phyloP scores from a whole-genome alignment of 2,113 vertebrate species.

The Emydocephalus ijimae region DNA sequence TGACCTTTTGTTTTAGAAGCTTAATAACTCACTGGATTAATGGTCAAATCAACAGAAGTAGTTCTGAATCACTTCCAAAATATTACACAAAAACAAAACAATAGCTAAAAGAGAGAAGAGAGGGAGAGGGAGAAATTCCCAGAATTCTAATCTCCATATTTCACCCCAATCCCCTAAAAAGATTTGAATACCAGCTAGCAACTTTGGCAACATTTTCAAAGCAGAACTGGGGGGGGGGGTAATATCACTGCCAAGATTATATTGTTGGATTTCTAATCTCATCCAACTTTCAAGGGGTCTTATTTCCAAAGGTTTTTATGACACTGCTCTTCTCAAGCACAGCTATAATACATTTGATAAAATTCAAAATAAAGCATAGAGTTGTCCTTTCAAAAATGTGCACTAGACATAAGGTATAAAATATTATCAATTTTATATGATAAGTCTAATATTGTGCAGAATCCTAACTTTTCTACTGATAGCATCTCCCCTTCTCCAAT shows the following conservation, averaged over 20 bases:
- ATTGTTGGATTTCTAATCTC: neutral
- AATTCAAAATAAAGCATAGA: neutral
- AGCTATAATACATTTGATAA: neutral
- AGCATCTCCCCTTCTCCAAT: neutral
- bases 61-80: conserved; percentile 66
- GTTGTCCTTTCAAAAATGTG: neutral
- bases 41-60: conserved; percentile 73
- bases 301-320: neutral
- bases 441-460: neutral
- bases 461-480: neutral
- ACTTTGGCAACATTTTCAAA: conserved; percentile 41
- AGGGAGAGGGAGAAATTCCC: neutral
- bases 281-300: neutral
- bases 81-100: conserved; percentile 53
- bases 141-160: conserved; percentile 19
- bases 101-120: conserved; percentile 6
- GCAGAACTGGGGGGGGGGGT: conserved; percentile 15
- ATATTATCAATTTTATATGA: neutral
- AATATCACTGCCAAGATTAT: neutral
- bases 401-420: neutral
- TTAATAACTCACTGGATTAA: conserved; percentile 81
- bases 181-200: no score
- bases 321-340: neutral
- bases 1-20: conserved; percentile 77
- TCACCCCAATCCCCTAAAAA: neutral